Base-by-base conservation (phyloP, 2,888 invertebrate species). In the Dorcus parallelipipedus region DNA sequence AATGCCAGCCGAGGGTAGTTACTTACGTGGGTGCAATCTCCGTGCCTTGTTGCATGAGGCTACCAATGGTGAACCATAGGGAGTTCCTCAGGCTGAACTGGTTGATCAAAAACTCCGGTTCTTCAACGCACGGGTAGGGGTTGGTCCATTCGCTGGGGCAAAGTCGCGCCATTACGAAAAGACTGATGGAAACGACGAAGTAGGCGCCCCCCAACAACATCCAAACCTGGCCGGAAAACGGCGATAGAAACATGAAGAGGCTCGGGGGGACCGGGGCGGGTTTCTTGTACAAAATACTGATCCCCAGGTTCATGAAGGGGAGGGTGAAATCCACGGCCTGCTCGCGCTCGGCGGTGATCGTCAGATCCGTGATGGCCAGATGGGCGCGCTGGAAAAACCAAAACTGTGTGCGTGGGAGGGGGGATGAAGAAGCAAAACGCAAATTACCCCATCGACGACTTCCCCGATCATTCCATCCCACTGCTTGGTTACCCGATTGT, bases 291-390 rank as follows among this genome's bases (percentile, higher is more conserved):
- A 96, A 78, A 69, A 97, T 96, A 48, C 92, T 91, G 67, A 95
- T 96, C 43, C 93, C 92, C 83, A 97, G 82, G 76, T 93, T 95
- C 91, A 97, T 94, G 73, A 96, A 97, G 0, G 97, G 97, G 78
- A 92, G 93, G 0, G 96, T 96, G 72, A 97, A 97, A 78, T 97
- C 96, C 0, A 95, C 95, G 10, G 89, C 93, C 70, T 84, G 86
- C 75, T 95, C 93, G 39, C 97, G 84, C 63, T 90, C 88, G 48
- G 95, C 88, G 7, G 96, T 96, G 70, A 92, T 89, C 6, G 91
- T 91, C 67, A 97, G 82, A 74, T 97, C 96, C 2, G 95, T 95
- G 52, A 97, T 93, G 1, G 93, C 96, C 73, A 97, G 85, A 80
- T 96, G 92, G 41, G 90, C 94, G 73, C 86, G 86, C 95, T 95